Base-by-base conservation (phyloP, 2,113 vertebrate species). In the Oxyruncus cristatus region DNA sequence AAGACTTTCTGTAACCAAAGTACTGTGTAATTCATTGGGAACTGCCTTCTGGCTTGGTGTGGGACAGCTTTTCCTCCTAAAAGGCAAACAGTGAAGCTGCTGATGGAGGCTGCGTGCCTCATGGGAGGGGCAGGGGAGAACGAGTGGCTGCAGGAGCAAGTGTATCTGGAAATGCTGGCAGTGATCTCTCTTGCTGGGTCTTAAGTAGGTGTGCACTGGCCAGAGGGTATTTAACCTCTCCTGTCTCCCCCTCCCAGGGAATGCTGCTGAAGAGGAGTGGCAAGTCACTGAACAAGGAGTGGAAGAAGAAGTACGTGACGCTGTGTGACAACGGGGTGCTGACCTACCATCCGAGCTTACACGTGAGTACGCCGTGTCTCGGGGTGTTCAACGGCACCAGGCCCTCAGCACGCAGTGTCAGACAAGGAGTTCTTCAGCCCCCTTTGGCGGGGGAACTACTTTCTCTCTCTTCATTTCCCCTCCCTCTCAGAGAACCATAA, bases 281-380 rank as follows among this genome's bases (percentile, higher is more conserved):
- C 23, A 99, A 99, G 75, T 99, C 99, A 0, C 62, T 99, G 72
- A 99, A 99, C 95, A 99, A 99, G 93, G 99, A 99, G 89, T 99
- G 99, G 99, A 99, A 99, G 97, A 99, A 99, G 98, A 99, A 99
- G 33, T 99, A 99, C 0, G 99, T 99, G 93, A 99, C 99, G 0
- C 97, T 99, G 82, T 99, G 99, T 7, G 99, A 99, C 97, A 99
- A 99, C 0, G 99, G 99, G 0, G 97, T 99, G 92, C 98, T 99
- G 72, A 99, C 99, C 90, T 99, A 99, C 95, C 99, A 99, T 76
- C 99, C 99, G 32, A 99, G 99, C 94, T 97, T 99, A 84, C 99
- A 99, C 1, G 99, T 99, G 84, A 99, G 99, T 98, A 22, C 42
- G 1, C 11, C 30, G 0, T 21, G 30, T 6, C 4, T 26, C 1